phyloP scores from a whole-genome alignment of 2,797 vertebrate genomes.

The Balearica regulorum region DNA sequence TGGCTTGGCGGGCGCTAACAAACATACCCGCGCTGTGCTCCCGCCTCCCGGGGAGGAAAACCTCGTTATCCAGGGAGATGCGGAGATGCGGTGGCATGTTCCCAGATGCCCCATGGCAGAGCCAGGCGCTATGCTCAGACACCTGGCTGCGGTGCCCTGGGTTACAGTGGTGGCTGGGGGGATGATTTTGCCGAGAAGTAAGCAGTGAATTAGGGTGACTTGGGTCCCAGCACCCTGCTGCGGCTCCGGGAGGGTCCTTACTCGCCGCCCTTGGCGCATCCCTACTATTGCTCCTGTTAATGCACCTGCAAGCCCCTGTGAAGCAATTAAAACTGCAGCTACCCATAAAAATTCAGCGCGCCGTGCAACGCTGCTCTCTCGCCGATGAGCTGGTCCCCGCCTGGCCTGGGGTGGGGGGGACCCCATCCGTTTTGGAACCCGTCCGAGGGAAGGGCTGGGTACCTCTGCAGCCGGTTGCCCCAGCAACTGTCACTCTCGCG shows the following conservation, averaged over 20 bases:
- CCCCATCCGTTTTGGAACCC: background rate
- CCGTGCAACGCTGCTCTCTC: background rate
- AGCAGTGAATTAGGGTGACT: background rate
- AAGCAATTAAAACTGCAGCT: background rate
- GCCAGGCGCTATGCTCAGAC: background rate
- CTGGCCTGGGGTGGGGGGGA: background rate
- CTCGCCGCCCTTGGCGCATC: rapidly evolving
- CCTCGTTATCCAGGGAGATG: background rate
- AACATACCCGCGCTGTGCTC: background rate
- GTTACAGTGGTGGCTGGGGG: background rate
- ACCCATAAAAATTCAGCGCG: background rate
- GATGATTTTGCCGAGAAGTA: background rate
- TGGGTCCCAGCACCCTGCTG: background rate
- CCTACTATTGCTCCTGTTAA: background rate
- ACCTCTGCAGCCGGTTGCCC: background rate
- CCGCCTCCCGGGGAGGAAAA: background rate
- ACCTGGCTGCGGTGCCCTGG: background rate
- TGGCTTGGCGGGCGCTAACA: background rate
- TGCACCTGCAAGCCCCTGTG: background rate
- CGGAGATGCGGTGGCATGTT: background rate
- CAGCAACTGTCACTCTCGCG: background rate
- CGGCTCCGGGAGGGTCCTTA: background rate
- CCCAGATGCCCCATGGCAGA: background rate
- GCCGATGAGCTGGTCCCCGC: background rate
- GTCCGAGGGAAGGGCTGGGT: background rate